Conservation (phyloP, 2,888 invertebrate genomes). For the Cetonia aurata region DNA sequence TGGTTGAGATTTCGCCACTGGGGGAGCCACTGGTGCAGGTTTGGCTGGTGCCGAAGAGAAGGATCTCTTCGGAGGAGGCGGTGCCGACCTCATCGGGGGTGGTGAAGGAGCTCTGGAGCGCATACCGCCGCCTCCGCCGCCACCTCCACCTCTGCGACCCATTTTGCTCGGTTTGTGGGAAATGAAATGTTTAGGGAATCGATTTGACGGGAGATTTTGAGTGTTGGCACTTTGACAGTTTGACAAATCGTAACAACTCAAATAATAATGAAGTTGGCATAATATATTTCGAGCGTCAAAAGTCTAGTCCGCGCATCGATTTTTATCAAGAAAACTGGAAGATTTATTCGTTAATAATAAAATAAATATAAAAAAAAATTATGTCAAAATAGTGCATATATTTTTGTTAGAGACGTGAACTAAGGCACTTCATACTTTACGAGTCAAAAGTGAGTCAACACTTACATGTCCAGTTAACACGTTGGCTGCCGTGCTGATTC, state of each 20-base stretch:
- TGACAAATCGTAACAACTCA: background rate
- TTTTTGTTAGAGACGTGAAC: no score
- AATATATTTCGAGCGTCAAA: no score
- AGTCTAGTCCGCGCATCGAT: no score
- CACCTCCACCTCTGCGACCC: conserved; percentile 21
- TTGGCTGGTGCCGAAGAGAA: conserved; percentile 47
- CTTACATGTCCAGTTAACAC: no score
- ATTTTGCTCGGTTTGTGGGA: background rate
- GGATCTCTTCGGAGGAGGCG: conserved; percentile 59
- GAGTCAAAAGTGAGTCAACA: no score
- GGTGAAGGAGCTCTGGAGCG: conserved; percentile 50
- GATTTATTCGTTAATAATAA: no score
- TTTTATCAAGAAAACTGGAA: no score
- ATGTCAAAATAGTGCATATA: no score
- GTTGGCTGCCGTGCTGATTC: no score
- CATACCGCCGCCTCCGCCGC: background rate
- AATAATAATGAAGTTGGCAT: no score
- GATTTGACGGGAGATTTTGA: background rate
- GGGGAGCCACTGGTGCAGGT: conserved; percentile 67
- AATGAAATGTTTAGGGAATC: background rate
- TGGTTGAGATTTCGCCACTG: conserved; percentile 71
- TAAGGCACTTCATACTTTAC: no score
- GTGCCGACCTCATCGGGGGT: conserved; percentile 53
- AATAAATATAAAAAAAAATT: no score
- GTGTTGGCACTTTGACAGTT: background rate